Conservation (phyloP, 1,140 invertebrate species). For the Cotesia chilonis region DNA sequence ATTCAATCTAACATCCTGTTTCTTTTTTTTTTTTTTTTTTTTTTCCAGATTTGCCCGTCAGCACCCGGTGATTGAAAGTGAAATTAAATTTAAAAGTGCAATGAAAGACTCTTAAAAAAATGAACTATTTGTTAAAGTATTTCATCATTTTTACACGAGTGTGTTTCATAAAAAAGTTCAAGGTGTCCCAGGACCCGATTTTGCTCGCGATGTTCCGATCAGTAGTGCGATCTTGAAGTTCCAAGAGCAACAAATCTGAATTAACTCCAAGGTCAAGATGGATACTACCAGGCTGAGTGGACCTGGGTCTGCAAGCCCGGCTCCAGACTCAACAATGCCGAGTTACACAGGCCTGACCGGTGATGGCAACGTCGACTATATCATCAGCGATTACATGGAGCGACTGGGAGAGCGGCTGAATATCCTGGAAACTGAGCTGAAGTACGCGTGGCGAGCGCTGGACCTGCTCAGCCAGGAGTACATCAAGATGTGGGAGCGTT, state of each 20-base stretch:
- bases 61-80: too few relatives aligned
- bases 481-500: slow-evolving; percentile 91
- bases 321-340: slow-evolving; percentile 47
- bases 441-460: slow-evolving; percentile 90
- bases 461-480: slow-evolving; percentile 91
- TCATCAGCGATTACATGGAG: slow-evolving; percentile 89
- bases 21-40: too few relatives aligned
- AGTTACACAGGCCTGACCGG: slow-evolving; percentile 43
- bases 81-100: not conserved
- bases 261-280: not conserved
- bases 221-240: too few relatives aligned
- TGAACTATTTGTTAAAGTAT: not conserved
- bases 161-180: too few relatives aligned
- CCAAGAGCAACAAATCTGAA: not conserved
- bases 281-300: slow-evolving; percentile 47
- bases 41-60: too few relatives aligned
- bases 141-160: too few relatives aligned
- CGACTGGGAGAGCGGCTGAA: slow-evolving; percentile 84
- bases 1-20: too few relatives aligned
- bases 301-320: slow-evolving; percentile 45
- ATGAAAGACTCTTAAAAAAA: not conserved
- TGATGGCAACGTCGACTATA: slow-evolving; percentile 70
- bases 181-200: too few relatives aligned
- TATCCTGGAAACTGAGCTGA: slow-evolving; percentile 87
- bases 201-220: too few relatives aligned